Conservation (phyloP, 2,888 invertebrate species). For the Athalia cordata region DNA sequence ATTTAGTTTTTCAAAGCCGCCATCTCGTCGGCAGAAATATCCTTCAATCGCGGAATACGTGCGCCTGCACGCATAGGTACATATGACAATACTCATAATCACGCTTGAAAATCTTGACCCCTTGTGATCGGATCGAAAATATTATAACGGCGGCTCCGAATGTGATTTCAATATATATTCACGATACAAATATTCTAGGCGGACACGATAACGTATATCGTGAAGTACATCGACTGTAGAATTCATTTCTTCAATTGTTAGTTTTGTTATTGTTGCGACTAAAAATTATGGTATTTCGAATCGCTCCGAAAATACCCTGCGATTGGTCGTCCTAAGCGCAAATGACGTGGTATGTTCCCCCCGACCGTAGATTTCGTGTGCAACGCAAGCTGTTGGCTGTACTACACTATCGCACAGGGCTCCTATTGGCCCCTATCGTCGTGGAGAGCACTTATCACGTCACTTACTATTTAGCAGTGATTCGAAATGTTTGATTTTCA, state of each 20-base stretch:
- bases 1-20: too few species aligned
- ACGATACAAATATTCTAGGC: too few species aligned
- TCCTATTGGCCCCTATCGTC: too few species aligned
- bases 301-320: not conserved
- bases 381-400: too few species aligned
- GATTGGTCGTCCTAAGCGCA: not conserved
- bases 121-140: slow-evolving; percentile 10
- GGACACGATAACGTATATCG: not conserved
- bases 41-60: not conserved
- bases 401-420: too few species aligned
- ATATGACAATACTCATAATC: not conserved
- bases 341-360: too few species aligned
- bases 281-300: not conserved
- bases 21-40: not conserved
- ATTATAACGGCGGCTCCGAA: not conserved
- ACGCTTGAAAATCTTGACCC: slow-evolving; percentile 16
- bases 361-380: too few species aligned
- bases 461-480: not conserved
- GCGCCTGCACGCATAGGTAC: not conserved
- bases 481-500: not conserved
- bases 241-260: too few species aligned
- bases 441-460: too few species aligned
- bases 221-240: too few species aligned
- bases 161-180: too few species aligned
- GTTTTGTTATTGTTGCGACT: too few species aligned